Percentiles rank a stretch among this genome's conserved stretches.
Conservation (phyloP, 2,113 vertebrate species). For the Poeciliopsis occidentalis region DNA sequence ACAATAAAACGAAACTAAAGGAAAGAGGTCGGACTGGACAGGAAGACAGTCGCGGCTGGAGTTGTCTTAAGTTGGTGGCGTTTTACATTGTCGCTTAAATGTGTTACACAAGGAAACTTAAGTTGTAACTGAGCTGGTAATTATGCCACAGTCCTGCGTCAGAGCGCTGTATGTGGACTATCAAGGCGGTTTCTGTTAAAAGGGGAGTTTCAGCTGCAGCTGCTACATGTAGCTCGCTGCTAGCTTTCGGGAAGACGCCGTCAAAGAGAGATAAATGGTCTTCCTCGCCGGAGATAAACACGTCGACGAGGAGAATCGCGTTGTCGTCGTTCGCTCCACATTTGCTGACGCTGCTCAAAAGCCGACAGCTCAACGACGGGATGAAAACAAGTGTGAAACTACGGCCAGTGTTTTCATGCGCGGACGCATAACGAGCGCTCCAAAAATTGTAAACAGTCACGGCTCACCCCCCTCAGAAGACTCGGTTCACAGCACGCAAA, state of each 20-base stretch:
- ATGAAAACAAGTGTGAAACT: conserved; percentile 46
- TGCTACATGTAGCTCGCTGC: conserved; percentile 29
- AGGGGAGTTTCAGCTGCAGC: conserved; percentile 28
- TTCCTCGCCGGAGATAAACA: background rate
- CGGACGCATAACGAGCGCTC: background rate
- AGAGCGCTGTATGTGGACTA: background rate
- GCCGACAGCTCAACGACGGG: conserved; percentile 15
- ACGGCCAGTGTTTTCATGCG: conserved; percentile 13
- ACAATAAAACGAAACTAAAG: background rate
- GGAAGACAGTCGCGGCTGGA: background rate
- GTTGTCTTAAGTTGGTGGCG: too few relatives aligned
- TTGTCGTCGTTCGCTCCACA: background rate
- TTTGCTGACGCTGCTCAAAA: background rate
- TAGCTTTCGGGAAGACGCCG: background rate
- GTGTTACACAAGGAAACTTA: too few relatives aligned
- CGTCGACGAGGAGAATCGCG: background rate
- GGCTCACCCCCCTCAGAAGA: conserved; percentile 52
- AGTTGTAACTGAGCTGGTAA: too few relatives aligned
- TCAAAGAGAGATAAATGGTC: background rate
- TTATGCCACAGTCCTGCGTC: too few relatives aligned
- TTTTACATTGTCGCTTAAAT: too few relatives aligned
- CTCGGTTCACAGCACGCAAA: background rate
- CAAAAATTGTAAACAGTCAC: conserved; percentile 1
- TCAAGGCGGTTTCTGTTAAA: background rate
- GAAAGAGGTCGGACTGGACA: background rate